These are phyloP conservation scores for Laticauda colubrina DNA, from an alignment of 2,113 vertebrate species.

Conservation along the genomic window DNA sequence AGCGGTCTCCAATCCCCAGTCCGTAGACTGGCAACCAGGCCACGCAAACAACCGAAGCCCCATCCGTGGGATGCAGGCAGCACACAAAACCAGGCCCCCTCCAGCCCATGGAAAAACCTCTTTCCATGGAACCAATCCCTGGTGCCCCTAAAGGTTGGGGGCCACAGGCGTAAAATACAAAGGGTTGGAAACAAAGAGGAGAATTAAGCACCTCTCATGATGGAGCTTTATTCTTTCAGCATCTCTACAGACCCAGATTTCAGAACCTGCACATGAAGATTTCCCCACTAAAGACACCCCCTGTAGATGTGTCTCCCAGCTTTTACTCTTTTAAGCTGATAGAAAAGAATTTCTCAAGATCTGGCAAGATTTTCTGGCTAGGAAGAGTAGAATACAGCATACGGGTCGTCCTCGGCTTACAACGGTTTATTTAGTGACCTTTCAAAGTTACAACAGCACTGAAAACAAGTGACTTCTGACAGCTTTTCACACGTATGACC, in stretches of 20 bases:
- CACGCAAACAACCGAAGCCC: too few relatives aligned
- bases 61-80: too few relatives aligned
- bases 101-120: too few relatives aligned
- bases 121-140: too few relatives aligned
- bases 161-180: neutral
- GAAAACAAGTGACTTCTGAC: neutral
- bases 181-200: neutral
- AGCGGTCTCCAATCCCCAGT: neutral
- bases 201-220: neutral
- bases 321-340: neutral
- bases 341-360: neutral
- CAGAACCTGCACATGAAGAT: neutral
- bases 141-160: too few relatives aligned
- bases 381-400: neutral
- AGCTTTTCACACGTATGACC: neutral
- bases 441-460: neutral
- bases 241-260: neutral
- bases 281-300: neutral
- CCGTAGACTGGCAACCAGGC: too few relatives aligned
- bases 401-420: neutral
- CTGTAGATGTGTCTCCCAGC: neutral
- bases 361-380: neutral
- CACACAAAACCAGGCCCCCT: fast-evolving
- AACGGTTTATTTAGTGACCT: neutral
- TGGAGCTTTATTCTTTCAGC: too few relatives aligned